Percentiles rank a stretch among this genome's conserved stretches.
phyloP scores from a whole-genome alignment of 2,888 invertebrate genomes.

The Meiosimyza platycephala region DNA sequence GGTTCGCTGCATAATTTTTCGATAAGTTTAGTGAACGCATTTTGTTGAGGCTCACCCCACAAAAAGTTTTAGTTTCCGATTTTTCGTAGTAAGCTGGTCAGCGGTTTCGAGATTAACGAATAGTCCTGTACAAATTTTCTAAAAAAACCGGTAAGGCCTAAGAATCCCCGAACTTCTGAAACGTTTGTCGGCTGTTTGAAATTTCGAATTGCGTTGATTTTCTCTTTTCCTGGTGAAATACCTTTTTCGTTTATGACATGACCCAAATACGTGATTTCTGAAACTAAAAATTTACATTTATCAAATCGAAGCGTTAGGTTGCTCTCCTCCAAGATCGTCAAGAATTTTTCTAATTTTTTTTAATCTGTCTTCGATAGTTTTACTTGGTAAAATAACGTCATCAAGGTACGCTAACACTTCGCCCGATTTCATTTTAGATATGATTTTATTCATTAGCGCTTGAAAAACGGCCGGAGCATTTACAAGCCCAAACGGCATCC shows the following conservation, averaged over 20 bases:
- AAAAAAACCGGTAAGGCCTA: constrained; percentile 29
- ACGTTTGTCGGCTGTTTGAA: constrained; percentile 17
- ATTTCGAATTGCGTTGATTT: constrained; percentile 28
- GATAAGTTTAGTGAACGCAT: too few relatives aligned
- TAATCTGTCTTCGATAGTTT: constrained; percentile 35
- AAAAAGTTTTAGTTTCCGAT: too few relatives aligned
- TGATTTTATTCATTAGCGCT: constrained; percentile 31
- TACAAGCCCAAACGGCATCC: constrained; percentile 38
- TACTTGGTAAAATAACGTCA: constrained; percentile 38
- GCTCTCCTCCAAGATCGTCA: neutral
- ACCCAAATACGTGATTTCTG: constrained; percentile 29
- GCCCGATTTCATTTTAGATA: constrained; percentile 25
- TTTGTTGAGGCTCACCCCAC: too few relatives aligned
- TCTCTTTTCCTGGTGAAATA: constrained; percentile 37
- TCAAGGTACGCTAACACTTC: constrained; percentile 38
- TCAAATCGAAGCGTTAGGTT: constrained; percentile 29
- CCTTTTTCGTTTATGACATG: constrained; percentile 32
- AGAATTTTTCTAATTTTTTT: neutral
- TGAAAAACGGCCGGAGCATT: constrained; percentile 39
- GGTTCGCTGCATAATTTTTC: too few relatives aligned
- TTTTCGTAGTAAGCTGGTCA: neutral
- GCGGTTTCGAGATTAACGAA: constrained; percentile 21
- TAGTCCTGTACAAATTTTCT: constrained; percentile 27
- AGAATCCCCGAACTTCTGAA: constrained; percentile 26
- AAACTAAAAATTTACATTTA: constrained; percentile 35